Evolutionary conservation across 1,140 invertebrate genomes (phyloP).

Genomic region (Camponotus pennsylvanicus): DNA sequence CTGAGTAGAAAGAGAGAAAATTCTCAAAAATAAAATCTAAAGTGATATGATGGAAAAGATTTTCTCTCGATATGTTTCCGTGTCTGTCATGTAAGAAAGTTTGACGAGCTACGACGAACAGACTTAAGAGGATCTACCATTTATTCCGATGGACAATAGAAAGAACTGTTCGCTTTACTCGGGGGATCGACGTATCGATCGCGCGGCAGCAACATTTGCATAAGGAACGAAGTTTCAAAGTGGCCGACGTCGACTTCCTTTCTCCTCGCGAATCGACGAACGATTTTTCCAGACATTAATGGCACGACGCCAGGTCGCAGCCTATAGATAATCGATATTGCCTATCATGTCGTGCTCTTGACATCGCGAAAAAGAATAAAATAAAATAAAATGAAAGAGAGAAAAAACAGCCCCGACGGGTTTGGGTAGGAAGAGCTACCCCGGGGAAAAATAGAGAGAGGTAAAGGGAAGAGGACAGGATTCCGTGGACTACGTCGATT

Average conservation of each 20-base stretch:
- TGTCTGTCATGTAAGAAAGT: neutral
- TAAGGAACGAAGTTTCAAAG: conserved; percentile 55
- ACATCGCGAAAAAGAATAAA: conserved; percentile 10
- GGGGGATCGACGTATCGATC: conserved; percentile 50
- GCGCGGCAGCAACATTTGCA: conserved; percentile 44
- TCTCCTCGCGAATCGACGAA: conserved; percentile 41
- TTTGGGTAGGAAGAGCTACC: neutral
- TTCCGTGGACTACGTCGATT: conserved; percentile 43
- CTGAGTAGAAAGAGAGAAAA: neutral
- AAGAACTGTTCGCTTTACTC: neutral
- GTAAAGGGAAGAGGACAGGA: neutral
- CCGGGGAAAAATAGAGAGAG: conserved; percentile 30
- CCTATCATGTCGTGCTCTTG: conserved; percentile 58
- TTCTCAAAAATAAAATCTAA: conserved; percentile 29
- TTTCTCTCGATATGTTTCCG: neutral
- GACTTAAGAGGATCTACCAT: conserved; percentile 20
- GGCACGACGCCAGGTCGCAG: conserved; percentile 50
- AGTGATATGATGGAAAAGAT: conserved; percentile 15
- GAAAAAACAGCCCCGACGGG: neutral
- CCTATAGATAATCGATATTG: conserved; percentile 67
- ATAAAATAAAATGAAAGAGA: conserved; percentile 18
- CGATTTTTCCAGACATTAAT: conserved; percentile 65
- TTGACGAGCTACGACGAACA: conserved; percentile 1
- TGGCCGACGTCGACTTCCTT: conserved; percentile 16
- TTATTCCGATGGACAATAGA: conserved; percentile 28